These are phyloP conservation scores for Alexandromys fortis DNA, from an alignment of 2,113 vertebrate genomes.

Conservation along the genomic window DNA sequence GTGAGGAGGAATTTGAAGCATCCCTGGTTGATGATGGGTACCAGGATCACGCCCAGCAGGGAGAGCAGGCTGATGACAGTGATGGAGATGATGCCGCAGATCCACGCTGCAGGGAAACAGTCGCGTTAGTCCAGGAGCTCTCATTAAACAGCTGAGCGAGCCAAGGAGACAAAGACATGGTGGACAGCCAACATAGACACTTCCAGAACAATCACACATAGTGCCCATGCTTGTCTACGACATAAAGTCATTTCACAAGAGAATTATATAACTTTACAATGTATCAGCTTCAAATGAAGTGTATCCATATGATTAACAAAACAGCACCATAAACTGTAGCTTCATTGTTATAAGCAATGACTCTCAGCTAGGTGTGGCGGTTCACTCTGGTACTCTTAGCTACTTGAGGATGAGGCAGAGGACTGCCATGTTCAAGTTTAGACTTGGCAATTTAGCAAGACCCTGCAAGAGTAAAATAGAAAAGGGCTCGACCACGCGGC, in stretches of 20 bases:
- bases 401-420: not conserved
- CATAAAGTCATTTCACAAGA: slow-evolving; percentile 28
- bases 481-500: too few species aligned
- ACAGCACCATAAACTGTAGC: not conserved
- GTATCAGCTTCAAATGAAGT: not conserved
- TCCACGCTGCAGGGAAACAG: slow-evolving; percentile 88
- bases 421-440: not conserved
- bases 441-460: not conserved
- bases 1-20: slow-evolving; percentile 99
- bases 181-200: not conserved
- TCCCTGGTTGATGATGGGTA: slow-evolving; percentile 98
- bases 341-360: not conserved
- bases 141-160: not conserved
- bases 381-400: not conserved
- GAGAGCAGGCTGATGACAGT: slow-evolving; percentile 99
- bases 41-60: slow-evolving; percentile 95
- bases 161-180: not conserved
- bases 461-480: not conserved
- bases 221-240: not conserved
- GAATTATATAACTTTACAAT: slow-evolving; percentile 8
- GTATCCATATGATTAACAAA: not conserved
- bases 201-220: slow-evolving; percentile 22
- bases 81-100: slow-evolving; percentile 97
- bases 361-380: not conserved
- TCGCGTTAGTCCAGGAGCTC: slow-evolving; percentile 33